A percentile compares a stretch with the other conserved stretches of the same genome.
These are phyloP conservation scores for Glyptemys insculpta DNA, from an alignment of 2,797 vertebrate species.

Conservation along the genomic window DNA sequence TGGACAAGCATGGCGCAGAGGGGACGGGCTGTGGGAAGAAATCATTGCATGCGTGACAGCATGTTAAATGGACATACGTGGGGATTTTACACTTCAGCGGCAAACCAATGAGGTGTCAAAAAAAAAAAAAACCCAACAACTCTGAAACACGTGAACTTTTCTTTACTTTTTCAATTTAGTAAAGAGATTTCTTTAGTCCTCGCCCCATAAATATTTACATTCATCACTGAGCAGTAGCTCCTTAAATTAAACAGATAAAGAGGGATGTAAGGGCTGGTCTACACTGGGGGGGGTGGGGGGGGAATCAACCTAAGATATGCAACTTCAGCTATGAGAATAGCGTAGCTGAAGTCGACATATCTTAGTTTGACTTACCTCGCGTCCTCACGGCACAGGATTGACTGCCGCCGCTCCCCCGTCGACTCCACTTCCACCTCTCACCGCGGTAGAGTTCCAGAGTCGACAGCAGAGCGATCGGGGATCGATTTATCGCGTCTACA, in stretches of 20 bases:
- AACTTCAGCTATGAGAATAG: too few species aligned
- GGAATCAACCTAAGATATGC: too few species aligned
- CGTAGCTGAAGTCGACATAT: too few species aligned
- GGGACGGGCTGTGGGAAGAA: background rate
- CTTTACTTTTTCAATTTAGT: background rate
- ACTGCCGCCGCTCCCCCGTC: too few species aligned
- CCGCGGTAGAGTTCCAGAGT: too few species aligned
- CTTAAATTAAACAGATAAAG: background rate
- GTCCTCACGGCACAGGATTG: too few species aligned
- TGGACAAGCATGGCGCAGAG: background rate
- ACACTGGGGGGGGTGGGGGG: too few species aligned
- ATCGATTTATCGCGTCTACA: too few species aligned
- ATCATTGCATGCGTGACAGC: background rate
- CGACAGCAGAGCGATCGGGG: too few species aligned
- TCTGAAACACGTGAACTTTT: rapidly evolving
- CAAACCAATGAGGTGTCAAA: background rate
- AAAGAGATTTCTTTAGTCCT: background rate
- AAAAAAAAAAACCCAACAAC: background rate
- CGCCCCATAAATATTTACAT: background rate
- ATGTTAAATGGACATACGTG: rapidly evolving
- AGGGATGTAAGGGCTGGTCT: background rate
- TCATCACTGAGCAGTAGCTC: rapidly evolving
- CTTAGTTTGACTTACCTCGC: too few species aligned
- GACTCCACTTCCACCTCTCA: too few species aligned
- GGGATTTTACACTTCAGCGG: background rate